Evolutionary conservation across 2,888 invertebrate genomes (phyloP).

Genomic region (Troides helena): DNA sequence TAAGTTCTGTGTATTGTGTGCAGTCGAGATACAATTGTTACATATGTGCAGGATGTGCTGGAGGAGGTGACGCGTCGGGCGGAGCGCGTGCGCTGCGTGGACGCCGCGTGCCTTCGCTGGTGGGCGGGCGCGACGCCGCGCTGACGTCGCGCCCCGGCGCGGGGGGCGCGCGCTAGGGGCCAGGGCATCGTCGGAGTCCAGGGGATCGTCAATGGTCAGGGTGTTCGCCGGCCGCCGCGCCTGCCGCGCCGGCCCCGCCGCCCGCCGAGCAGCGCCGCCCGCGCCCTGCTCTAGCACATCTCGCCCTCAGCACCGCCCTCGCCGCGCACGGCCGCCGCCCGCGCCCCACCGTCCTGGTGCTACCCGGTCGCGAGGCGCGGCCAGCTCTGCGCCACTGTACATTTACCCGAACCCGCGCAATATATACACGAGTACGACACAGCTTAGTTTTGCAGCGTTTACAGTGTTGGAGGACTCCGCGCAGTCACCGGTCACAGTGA

Average conservation of each 20-base stretch:
- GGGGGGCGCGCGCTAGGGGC: conserved; percentile 48
- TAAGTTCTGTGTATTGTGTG: no score
- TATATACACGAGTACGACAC: conserved; percentile 19
- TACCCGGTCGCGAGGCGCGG: conserved; percentile 16
- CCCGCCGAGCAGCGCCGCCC: conserved; percentile 45
- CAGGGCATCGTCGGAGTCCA: conserved; percentile 35
- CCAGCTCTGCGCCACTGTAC: conserved; percentile 19
- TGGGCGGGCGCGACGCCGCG: conserved; percentile 60
- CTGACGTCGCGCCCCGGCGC: conserved; percentile 38
- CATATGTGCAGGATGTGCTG: conserved; percentile 88
- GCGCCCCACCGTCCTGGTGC: conserved; percentile 30
- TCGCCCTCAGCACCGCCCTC: conserved; percentile 28
- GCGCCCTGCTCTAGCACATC: conserved; percentile 43
- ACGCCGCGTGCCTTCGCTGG: conserved; percentile 93
- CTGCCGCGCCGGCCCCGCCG: conserved; percentile 42
- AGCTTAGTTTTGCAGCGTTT: conserved; percentile 2
- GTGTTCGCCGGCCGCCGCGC: conserved; percentile 43
- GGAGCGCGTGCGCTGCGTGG: conserved; percentile 92
- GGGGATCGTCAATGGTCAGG: conserved; percentile 31
- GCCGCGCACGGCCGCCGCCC: conserved; percentile 31
- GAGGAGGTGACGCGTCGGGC: conserved; percentile 95
- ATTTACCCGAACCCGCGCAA: not conserved
- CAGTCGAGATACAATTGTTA: not conserved
- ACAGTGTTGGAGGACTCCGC: not conserved
- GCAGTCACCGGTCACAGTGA: not conserved